Conservation (phyloP, 2,888 invertebrate species). For the Aspidiotus rigidus region DNA sequence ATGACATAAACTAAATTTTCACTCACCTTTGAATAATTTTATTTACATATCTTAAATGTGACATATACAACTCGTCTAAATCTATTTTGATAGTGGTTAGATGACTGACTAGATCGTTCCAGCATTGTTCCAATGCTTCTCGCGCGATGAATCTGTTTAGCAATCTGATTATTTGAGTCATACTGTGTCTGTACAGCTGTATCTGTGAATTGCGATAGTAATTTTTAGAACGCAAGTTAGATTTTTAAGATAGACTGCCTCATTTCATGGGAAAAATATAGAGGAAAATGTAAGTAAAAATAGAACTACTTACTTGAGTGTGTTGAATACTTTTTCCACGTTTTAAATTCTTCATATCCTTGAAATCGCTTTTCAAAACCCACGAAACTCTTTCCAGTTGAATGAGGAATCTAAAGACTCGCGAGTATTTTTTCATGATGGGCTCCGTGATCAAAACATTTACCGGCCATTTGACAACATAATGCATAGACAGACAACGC, state of each 20-base stretch:
- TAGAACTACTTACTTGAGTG: conserved; percentile 13
- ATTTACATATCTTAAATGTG: conserved; percentile 24
- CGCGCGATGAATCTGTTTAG: conserved; percentile 23
- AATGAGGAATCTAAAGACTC: conserved; percentile 22
- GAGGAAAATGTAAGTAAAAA: not conserved
- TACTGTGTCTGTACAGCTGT: conserved; percentile 22
- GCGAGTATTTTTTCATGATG: conserved; percentile 14
- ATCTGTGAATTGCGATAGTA: conserved; percentile 8
- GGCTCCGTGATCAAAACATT: conserved; percentile 29
- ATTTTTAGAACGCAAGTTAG: no score
- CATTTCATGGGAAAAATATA: not conserved
- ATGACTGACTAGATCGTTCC: conserved; percentile 24
- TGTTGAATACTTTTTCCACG: conserved; percentile 25
- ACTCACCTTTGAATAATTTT: conserved; percentile 22
- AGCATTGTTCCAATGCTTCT: conserved; percentile 24
- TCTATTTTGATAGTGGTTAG: conserved; percentile 7
- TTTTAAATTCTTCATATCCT: conserved; percentile 20
- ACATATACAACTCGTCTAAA: conserved; percentile 24
- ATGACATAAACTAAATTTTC: not conserved
- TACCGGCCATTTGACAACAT: conserved; percentile 25
- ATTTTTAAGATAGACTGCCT: not conserved
- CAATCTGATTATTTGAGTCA: conserved; percentile 23
- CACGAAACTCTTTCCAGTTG: conserved; percentile 18
- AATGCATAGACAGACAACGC: conserved; percentile 12
- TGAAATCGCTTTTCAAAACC: conserved; percentile 20